Evolutionary conservation across 2,888 invertebrate genomes (phyloP).

Genomic region (Baccha elongata): DNA sequence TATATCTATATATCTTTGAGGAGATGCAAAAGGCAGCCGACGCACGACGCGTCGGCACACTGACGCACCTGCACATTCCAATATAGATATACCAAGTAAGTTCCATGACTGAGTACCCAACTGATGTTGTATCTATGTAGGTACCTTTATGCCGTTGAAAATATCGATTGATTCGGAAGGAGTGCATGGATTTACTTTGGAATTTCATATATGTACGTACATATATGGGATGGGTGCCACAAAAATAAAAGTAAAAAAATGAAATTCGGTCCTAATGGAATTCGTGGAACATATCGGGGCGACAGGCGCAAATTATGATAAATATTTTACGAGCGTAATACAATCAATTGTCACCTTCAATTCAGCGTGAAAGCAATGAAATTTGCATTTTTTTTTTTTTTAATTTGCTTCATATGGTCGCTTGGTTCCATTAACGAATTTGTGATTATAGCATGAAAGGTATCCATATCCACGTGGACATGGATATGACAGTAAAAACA

Average conservation of each 20-base stretch:
- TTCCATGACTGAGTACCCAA: too few species aligned
- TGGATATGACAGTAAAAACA: slow-evolving; percentile 30
- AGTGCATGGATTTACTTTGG: slow-evolving; percentile 64
- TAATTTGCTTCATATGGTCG: slow-evolving; percentile 20
- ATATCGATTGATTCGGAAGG: slow-evolving; percentile 61
- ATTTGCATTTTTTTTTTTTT: slow-evolving; percentile 62
- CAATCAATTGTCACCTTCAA: slow-evolving; percentile 72
- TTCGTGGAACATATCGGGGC: slow-evolving; percentile 52
- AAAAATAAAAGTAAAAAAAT: slow-evolving; percentile 35
- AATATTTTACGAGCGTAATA: slow-evolving; percentile 68
- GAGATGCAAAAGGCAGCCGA: slow-evolving; percentile 59
- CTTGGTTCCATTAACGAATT: slow-evolving; percentile 34
- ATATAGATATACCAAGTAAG: background rate
- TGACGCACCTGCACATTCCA: slow-evolving; percentile 71
- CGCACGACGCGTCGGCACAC: slow-evolving; percentile 25
- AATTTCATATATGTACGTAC: slow-evolving; percentile 53
- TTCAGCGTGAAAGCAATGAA: slow-evolving; percentile 63
- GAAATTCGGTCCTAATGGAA: slow-evolving; percentile 62
- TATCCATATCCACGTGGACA: slow-evolving; percentile 63
- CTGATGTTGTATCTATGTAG: background rate
- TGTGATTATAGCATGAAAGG: slow-evolving; percentile 12
- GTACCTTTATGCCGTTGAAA: background rate
- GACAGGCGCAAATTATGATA: slow-evolving; percentile 70
- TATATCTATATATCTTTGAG: slow-evolving; percentile 46
- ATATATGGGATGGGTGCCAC: slow-evolving; percentile 63